A percentile compares a stretch with the other conserved stretches of the same genome.
Evolutionary conservation across 2,113 vertebrate species (phyloP).

Genomic region (Chaetops frenatus): DNA sequence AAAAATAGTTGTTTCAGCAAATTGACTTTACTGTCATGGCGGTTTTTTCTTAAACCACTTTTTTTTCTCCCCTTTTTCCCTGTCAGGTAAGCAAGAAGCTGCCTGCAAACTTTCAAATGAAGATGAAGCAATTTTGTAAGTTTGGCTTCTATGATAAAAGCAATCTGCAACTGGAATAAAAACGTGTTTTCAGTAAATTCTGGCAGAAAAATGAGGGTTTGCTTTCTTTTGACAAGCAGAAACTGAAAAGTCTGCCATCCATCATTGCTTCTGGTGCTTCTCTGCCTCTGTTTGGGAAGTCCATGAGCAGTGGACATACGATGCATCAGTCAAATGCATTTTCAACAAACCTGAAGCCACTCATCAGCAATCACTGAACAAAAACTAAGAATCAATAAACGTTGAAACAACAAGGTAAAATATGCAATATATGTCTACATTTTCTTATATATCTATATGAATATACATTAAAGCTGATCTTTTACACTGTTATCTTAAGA

Average conservation of each 20-base stretch:
- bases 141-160: background rate
- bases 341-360: background rate
- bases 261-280: background rate
- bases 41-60: background rate
- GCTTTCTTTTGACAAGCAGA: background rate
- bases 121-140: background rate
- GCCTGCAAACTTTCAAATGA: background rate
- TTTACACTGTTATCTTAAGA: background rate
- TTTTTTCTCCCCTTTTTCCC: background rate
- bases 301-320: background rate
- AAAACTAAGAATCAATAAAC: background rate
- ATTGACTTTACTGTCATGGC: background rate
- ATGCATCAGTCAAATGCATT: background rate
- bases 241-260: background rate
- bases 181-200: background rate
- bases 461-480: background rate
- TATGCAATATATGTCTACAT: background rate
- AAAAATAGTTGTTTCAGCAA: background rate
- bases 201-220: background rate
- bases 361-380: background rate
- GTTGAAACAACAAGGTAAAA: background rate
- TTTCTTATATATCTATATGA: background rate
- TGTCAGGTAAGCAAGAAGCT: background rate
- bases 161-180: background rate
- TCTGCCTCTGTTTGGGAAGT: background rate